Evolutionary conservation across 2,797 vertebrate genomes (phyloP).

Genomic region (Siniperca undulata): DNA sequence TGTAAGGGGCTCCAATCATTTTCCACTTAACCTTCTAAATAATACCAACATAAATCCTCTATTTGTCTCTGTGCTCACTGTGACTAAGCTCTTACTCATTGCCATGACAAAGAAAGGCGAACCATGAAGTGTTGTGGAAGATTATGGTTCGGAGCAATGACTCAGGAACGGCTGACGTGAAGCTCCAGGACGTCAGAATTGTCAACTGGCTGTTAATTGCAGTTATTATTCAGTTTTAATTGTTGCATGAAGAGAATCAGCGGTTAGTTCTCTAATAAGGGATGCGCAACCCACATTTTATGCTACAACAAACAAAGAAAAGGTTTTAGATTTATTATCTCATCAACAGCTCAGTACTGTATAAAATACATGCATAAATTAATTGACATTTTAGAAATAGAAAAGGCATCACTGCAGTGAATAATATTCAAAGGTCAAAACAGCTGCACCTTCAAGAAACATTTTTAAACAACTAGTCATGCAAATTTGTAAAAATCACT

Average conservation of each 20-base stretch:
- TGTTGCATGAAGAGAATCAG: slow-evolving; percentile 81
- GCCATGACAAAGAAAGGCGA: slow-evolving; percentile 57
- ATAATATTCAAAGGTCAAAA: slow-evolving; percentile 7
- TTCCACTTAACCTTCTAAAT: slow-evolving; percentile 47
- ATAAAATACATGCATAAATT: neutral
- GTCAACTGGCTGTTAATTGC: slow-evolving; percentile 82
- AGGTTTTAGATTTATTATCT: slow-evolving; percentile 27
- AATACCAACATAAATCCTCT: slow-evolving; percentile 47
- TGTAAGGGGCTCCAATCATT: slow-evolving; percentile 44
- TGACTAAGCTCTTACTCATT: slow-evolving; percentile 71
- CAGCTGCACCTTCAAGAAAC: slow-evolving; percentile 31
- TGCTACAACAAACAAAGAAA: slow-evolving; percentile 51
- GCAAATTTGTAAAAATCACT: neutral
- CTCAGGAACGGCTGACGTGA: slow-evolving; percentile 82
- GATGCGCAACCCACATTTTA: slow-evolving; percentile 74
- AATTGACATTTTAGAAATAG: neutral
- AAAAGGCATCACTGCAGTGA: neutral
- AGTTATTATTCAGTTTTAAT: slow-evolving; percentile 87
- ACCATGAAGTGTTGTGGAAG: slow-evolving; percentile 78
- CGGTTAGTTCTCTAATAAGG: slow-evolving; percentile 65
- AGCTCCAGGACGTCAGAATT: slow-evolving; percentile 79
- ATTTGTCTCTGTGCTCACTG: slow-evolving; percentile 38
- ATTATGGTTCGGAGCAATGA: slow-evolving; percentile 84
- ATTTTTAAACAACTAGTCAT: neutral
- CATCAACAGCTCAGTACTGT: slow-evolving; percentile 8